Base-by-base conservation (phyloP, 1,140 invertebrate species). In the Neelides sp. region DNA sequence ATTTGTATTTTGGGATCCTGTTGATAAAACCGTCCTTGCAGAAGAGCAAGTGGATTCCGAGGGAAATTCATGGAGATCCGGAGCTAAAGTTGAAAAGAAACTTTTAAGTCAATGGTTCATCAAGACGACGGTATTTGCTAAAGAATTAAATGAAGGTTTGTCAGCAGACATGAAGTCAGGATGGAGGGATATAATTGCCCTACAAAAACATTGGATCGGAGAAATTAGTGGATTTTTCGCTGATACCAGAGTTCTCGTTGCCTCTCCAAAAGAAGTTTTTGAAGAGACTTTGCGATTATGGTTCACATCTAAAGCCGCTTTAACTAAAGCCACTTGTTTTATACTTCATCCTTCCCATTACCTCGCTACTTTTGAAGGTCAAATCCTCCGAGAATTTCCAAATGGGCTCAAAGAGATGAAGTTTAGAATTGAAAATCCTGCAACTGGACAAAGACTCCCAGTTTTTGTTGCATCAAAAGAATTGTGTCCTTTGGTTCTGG, bases 1-100 rank as follows among this genome's bases (percentile, higher is more conserved):
- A 15, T 71, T 81, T 55, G 95, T 99, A 0, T 96, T 98, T 71
- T 99, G 95, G 95, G 96, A 99, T 77, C 96, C 96, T 0, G 73
- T 98, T 1, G 96, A 99, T 71, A 68, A 89, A 67, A 99, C 96
- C 12, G 96, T 98, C 4, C 67, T 99, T 48, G 96, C 96, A 15
- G 83, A 97, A 72, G 96, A 99, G 68, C 96, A 99, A 77, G 87
- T 98, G 23, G 91, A 95, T 72, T 77, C 78, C 36, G 76, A 86
- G 65, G 88, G 91, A 19, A 75, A 74, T 58, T 95, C 92, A 1
- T 99, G 96, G 96, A 73, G 96, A 50, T 98, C 95, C 15, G 95
- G 95, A 1, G 93, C 89, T 5, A 79, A 80, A 67, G 93, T 97
- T 12, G 85, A 98, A 65, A 92, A 89, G 64, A 83, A 79, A 65